These are phyloP conservation scores for Petromus typicus DNA, from an alignment of 2,113 vertebrate genomes.

Conservation along the genomic window DNA sequence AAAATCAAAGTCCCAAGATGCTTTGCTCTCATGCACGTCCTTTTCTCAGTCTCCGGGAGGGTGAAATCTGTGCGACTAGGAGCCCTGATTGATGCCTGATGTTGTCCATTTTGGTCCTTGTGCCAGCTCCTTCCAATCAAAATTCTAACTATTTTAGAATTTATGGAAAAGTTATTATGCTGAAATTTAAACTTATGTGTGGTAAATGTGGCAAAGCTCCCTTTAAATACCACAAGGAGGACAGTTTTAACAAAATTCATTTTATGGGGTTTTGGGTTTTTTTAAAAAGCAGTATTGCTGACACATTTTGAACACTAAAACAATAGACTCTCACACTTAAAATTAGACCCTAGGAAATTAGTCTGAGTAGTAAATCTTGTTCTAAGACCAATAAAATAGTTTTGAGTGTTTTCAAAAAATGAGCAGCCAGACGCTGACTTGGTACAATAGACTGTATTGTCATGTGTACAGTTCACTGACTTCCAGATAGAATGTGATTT, in stretches of 20 bases:
- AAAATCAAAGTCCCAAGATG: background rate
- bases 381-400: slow-evolving; percentile 19
- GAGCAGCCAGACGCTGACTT: background rate
- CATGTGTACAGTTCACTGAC: background rate
- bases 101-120: slow-evolving; percentile 24
- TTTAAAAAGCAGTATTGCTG: background rate
- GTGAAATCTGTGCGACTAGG: background rate
- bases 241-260: slow-evolving; percentile 50
- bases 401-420: background rate
- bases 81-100: background rate
- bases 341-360: slow-evolving; percentile 16
- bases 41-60: background rate
- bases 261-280: slow-evolving; percentile 46
- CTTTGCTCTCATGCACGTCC: background rate
- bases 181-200: slow-evolving; percentile 64
- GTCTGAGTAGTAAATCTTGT: slow-evolving; percentile 37
- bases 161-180: slow-evolving; percentile 59
- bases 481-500: background rate
- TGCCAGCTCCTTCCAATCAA: slow-evolving; percentile 18
- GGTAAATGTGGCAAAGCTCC: slow-evolving; percentile 3
- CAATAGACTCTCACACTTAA: slow-evolving; percentile 31
- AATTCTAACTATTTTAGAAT: slow-evolving; percentile 56
- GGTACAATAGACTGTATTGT: background rate
- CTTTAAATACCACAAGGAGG: slow-evolving; percentile 53
- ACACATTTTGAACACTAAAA: slow-evolving; percentile 20